Percentiles rank a stretch among this genome's conserved stretches.
Conservation (phyloP, 2,113 vertebrate species). For the Guaruba guarouba region DNA sequence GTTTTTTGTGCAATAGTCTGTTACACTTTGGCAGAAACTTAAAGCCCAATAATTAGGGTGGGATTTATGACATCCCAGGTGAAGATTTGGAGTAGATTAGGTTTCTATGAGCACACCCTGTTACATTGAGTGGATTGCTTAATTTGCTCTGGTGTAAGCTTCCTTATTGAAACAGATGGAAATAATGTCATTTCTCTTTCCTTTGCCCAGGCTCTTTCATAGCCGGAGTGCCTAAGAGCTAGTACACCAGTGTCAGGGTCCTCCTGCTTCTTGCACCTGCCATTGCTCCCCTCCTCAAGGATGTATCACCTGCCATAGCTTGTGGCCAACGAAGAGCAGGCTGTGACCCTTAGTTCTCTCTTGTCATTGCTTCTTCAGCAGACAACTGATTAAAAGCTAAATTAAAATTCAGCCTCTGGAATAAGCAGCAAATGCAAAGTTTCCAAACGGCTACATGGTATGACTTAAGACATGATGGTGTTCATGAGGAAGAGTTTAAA, state of each 20-base stretch:
- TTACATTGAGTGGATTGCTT: neutral
- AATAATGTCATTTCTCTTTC: neutral
- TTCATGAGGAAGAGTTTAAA: neutral
- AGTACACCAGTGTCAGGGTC: neutral
- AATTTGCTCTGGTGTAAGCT: neutral
- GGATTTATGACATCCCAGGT: neutral
- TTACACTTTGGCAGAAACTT: neutral
- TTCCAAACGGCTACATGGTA: neutral
- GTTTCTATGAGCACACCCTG: neutral
- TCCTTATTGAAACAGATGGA: neutral
- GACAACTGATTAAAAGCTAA: neutral
- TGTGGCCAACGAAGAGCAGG: neutral
- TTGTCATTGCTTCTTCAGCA: neutral
- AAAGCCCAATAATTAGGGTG: neutral
- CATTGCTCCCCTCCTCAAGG: neutral
- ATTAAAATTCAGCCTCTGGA: neutral
- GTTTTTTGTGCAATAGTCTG: neutral
- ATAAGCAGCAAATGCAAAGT: neutral
- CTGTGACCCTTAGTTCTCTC: neutral
- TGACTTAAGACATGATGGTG: neutral
- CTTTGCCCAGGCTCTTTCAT: neutral
- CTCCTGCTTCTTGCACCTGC: neutral
- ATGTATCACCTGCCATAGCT: rapidly evolving
- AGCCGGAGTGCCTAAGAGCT: neutral
- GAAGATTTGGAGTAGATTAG: neutral